phyloP scores from a whole-genome alignment of 1,140 invertebrate species.

The Apocrypta bakeri region DNA sequence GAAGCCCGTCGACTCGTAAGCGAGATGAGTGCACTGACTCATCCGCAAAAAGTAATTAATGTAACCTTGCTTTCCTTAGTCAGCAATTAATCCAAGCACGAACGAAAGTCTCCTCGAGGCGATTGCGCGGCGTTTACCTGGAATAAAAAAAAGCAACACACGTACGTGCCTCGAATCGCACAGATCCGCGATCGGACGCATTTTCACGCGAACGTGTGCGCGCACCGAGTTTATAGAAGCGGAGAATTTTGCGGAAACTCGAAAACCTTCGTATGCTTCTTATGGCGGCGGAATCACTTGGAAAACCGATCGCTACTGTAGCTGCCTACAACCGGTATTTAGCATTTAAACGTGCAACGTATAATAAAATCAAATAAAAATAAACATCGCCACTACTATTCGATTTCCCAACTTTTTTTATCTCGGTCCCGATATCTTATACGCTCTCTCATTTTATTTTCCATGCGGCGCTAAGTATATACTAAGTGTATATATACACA shows the following conservation, averaged over 20 bases:
- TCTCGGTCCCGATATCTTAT: neutral
- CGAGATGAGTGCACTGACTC: constrained; percentile 50
- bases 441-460: neutral
- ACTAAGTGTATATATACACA: too few species aligned
- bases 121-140: constrained; percentile 64
- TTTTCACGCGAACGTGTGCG: constrained; percentile 53
- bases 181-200: neutral
- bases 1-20: neutral
- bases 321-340: neutral
- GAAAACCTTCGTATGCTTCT: constrained; percentile 46
- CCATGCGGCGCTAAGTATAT: neutral
- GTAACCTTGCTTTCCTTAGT: constrained; percentile 68
- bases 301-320: constrained; percentile 19
- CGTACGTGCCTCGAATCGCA: constrained; percentile 64
- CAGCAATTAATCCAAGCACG: constrained; percentile 67
- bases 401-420: neutral
- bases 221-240: too few species aligned
- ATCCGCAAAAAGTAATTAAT: constrained; percentile 62
- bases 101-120: constrained; percentile 66
- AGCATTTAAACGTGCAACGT: constrained; percentile 24
- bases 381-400: neutral
- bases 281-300: constrained; percentile 30
- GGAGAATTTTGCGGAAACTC: constrained; percentile 53
- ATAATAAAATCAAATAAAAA: constrained; percentile 43
- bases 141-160: constrained; percentile 60